Evolutionary conservation across 2,888 invertebrate genomes (phyloP).

Genomic region (Oasisia sp.): DNA sequence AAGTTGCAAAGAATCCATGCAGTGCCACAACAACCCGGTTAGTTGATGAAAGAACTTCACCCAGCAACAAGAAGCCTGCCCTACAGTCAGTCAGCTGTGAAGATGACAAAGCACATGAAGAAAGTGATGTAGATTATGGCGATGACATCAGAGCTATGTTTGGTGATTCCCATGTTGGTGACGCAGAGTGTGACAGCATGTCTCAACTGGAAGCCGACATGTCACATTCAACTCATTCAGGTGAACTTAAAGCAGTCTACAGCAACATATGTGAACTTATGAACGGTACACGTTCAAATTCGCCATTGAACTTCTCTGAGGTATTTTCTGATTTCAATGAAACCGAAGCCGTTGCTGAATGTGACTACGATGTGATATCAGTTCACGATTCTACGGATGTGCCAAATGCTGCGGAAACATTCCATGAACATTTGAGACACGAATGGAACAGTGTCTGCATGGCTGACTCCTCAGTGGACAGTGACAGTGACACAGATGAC

Average conservation of each 20-base stretch:
- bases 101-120: background rate
- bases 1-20: background rate
- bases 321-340: background rate
- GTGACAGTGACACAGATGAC: background rate
- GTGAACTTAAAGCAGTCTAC: background rate
- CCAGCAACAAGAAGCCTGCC: background rate
- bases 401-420: background rate
- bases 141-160: background rate
- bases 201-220: background rate
- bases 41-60: background rate
- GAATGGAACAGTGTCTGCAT: background rate
- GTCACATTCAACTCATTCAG: background rate
- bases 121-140: background rate
- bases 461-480: background rate
- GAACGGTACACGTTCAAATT: background rate
- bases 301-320: background rate
- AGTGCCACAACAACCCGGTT: background rate
- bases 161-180: background rate
- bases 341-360: background rate
- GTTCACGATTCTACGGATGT: background rate
- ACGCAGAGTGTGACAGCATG: background rate
- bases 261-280: background rate
- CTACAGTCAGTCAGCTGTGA: background rate
- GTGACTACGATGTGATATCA: background rate
- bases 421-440: background rate